Evolutionary conservation across 1,140 invertebrate genomes (phyloP).

Genomic region (Scaptomyza pallida): DNA sequence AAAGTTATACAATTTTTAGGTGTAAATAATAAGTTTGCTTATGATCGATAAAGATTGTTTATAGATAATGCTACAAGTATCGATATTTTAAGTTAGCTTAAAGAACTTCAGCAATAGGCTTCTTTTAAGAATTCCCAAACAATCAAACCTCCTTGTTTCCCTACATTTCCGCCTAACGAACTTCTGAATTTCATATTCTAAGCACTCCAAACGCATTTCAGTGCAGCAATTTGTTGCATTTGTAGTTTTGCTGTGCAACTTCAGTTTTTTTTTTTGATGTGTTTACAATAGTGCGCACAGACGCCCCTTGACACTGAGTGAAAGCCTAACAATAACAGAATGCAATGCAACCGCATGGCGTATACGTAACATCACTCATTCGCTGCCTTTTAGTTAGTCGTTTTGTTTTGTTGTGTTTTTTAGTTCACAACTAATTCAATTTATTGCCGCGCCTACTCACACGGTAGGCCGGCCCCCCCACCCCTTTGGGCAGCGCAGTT

Average conservation of each 20-base stretch:
- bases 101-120: too few species aligned
- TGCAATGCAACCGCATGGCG: conserved; percentile 30
- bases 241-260: neutral
- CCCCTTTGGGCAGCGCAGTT: conserved; percentile 25
- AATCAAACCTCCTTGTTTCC: too few species aligned
- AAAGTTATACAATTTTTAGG: too few species aligned
- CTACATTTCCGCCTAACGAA: too few species aligned
- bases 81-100: too few species aligned
- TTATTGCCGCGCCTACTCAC: conserved; percentile 21
- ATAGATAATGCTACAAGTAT: too few species aligned
- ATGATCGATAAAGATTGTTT: too few species aligned
- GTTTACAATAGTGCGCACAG: conserved; percentile 17
- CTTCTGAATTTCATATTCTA: too few species aligned
- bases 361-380: conserved; percentile 74
- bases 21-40: too few species aligned
- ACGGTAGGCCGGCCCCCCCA: conserved; percentile 1
- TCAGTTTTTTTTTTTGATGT: neutral
- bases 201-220: too few species aligned
- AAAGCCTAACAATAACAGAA: conserved; percentile 24
- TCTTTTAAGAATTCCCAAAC: too few species aligned
- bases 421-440: conserved; percentile 50
- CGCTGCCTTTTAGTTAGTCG: conserved; percentile 14
- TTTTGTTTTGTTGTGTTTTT: conserved; percentile 25
- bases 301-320: conserved; percentile 58
- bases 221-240: too few species aligned